Evolutionary conservation across 2,888 invertebrate species (phyloP), one percentile per base, ranked within the genome.

Genomic region (Leuctra nigra): DNA sequence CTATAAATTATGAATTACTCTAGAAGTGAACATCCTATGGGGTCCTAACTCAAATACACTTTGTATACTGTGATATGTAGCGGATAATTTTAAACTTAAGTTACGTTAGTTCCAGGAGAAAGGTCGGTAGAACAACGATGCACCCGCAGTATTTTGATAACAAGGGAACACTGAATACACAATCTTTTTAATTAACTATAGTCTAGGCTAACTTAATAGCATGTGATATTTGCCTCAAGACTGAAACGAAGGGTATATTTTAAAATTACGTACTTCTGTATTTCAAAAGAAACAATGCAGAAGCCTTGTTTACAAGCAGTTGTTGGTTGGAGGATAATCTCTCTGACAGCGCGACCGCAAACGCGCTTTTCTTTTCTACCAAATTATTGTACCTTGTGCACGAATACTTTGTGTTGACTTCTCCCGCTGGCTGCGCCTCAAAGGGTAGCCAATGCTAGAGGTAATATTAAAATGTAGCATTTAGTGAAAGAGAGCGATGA

Each of bases 151-250:
- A 61, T 61, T 61, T 59, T 61, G 59, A 58, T 61, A 59, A 53
- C 44, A 54, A 54, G 56, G 60, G 59, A 59, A 58, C 54, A 55
- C 33, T 25, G 14, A 6, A n/a, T n/a, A 52, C 54, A 56, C 57
- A 54, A 54, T 57, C 53, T 59, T 44, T 58, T 58, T 60, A 38
- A 35, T 24, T 58, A 58, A 58, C 46, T 55, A 38, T 61, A 61
- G 59, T 58, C 54, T 52, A 48, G 55, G 44, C 25, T 39, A 47
- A 47, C 55, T n/a, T n/a, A n/a, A n/a, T 48, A 61, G 55, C 47
- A 70, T 74, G 75, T 75, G 75, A 75, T 75, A 75, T 74, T 73
- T 68, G 73, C 72, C 72, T 72, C 72, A 71, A 75, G 75, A 75
- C 75, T 75, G 75, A 75, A 66, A 69, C 69, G 52, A 59, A 55